Evolutionary conservation across 1,140 invertebrate species (phyloP), one percentile per base, ranked within the genome.

Genomic region (Coboldia fuscipes): DNA sequence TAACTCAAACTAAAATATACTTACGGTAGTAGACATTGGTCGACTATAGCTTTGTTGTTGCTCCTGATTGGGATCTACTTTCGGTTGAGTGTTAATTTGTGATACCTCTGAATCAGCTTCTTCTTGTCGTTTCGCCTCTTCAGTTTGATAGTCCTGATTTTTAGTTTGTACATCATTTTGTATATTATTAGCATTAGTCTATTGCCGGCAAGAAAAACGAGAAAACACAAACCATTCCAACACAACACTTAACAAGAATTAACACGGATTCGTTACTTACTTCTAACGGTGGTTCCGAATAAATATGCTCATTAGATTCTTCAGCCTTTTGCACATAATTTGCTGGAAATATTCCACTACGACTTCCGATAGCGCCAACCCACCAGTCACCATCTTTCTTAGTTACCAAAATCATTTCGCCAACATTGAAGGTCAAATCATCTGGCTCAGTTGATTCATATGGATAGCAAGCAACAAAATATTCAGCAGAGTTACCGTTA

Each of bases 321-420:
- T 55, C 48, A 3, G 51, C 51, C 8, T 53, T 48, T 44, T 77
- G 70, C 14, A 90, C 84, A 56, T 89, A 90, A 65, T 90, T 92
- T 1, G 78, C 84, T 1, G 94, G 94, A 58, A 98, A 98, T 39
- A 97, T 90, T 15, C 94, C 94, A 10, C 65, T 70, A 39, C 73
- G 72, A 44, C 23, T 73, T 26, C 72, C 83, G 42, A 93, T 75
- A 32, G 68, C 70, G 23, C 94, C 94, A 8, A 89, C 94, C 93
- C 93, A 97, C 93, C 93, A 97, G 50, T 97, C 90, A 5, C 88
- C 90, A 41, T 94, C 86, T 41, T 82, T 76, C 41, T 89, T 76
- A 4, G 70, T 68, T 1, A 94, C 86, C 38, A 73, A 61, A 34
- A 98, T 80, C 36, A 81, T 64, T 54, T 97, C 92, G 2, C 89